Conservation (phyloP, 2,888 invertebrate genomes). For the Theretra japonica region DNA sequence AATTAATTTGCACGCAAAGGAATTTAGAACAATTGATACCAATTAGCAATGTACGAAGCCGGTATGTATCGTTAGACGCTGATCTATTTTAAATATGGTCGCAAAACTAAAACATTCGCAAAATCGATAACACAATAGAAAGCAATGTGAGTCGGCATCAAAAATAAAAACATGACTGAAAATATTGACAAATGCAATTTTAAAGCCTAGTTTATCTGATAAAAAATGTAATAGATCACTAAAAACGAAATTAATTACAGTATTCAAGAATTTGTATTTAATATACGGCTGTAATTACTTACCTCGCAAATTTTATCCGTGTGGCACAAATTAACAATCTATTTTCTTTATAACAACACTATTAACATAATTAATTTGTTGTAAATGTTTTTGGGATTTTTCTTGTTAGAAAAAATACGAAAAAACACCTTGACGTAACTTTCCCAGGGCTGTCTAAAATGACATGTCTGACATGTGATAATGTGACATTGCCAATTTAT, state of each 20-base stretch:
- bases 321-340: neutral
- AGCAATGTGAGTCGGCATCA: neutral
- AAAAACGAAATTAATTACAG: neutral
- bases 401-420: neutral
- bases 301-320: neutral
- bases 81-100: neutral
- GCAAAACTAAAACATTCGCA: neutral
- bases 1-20: neutral
- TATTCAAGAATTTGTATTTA: neutral
- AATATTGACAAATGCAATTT: neutral
- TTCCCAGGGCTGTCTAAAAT: neutral
- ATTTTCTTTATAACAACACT: neutral
- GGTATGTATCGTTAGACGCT: neutral
- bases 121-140: neutral
- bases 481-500: too few species aligned
- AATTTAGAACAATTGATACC: conserved; percentile 13
- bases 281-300: neutral
- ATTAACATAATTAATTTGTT: conserved; percentile 14
- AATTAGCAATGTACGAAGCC: neutral
- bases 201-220: neutral
- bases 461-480: too few species aligned
- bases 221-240: neutral
- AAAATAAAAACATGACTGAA: conserved; percentile 5
- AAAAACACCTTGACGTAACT: conserved; percentile 1
- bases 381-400: conserved; percentile 6